Conservation (phyloP, 2,797 vertebrate species). For the Chrysocyon brachyurus region DNA sequence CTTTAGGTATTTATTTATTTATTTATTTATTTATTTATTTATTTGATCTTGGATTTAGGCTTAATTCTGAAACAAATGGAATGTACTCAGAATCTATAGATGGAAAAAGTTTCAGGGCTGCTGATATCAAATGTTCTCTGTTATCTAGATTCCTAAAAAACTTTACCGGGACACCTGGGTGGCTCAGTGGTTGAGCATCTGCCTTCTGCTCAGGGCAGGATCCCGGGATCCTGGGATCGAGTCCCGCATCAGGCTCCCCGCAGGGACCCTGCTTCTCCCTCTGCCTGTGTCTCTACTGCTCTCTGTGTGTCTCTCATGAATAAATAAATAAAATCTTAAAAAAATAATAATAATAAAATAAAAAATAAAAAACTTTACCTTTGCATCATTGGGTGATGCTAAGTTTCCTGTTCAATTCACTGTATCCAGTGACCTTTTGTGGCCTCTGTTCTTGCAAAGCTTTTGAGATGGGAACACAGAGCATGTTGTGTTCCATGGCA, state of each 20-base stretch:
- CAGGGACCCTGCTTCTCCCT: too few species aligned
- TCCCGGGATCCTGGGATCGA: too few species aligned
- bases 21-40: not conserved
- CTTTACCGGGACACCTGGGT: too few species aligned
- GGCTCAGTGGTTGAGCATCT: too few species aligned
- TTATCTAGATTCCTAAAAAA: not conserved
- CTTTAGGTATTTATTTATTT: not conserved
- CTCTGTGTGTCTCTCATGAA: too few species aligned
- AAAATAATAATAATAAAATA: too few species aligned
- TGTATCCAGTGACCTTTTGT: conserved; percentile 78
- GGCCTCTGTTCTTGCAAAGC: conserved; percentile 69
- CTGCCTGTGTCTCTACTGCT: too few species aligned
- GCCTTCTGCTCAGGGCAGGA: too few species aligned
- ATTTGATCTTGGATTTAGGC: not conserved
- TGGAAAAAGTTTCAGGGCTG: not conserved
- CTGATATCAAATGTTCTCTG: not conserved
- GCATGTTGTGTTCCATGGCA: conserved; percentile 81
- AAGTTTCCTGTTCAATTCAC: conserved; percentile 75
- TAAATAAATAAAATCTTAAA: too few species aligned
- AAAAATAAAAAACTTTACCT: conserved; percentile 25
- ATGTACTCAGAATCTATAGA: not conserved
- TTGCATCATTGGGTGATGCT: conserved; percentile 58
- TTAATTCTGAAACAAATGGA: conserved; percentile 41
- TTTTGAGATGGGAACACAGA: conserved; percentile 74
- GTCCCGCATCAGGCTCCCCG: too few species aligned